Evolutionary conservation across 2,113 vertebrate genomes (phyloP).

Genomic region (Halcyon malimbica): DNA sequence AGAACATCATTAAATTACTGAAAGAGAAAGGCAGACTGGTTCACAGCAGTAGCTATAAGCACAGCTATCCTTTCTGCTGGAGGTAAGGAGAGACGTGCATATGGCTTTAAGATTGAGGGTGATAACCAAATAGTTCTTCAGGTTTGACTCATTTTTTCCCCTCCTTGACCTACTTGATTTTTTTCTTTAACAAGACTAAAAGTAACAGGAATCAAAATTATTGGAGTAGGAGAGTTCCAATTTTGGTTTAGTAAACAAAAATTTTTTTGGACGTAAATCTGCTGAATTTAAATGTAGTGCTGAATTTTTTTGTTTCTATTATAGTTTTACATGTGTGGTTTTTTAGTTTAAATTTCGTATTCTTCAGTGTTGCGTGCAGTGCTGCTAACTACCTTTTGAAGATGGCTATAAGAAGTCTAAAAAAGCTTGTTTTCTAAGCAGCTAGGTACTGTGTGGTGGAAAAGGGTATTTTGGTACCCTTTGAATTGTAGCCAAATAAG

Average conservation of each 20-base stretch:
- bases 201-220: not conserved
- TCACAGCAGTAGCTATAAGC: slow-evolving; percentile 81
- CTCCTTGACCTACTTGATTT: not conserved
- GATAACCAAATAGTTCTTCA: not conserved
- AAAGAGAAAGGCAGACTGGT: slow-evolving; percentile 91
- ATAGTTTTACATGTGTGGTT: not conserved
- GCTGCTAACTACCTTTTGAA: not conserved
- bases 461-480: not conserved
- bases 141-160: not conserved
- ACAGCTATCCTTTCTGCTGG: slow-evolving; percentile 99
- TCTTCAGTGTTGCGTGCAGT: not conserved
- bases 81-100: slow-evolving; percentile 77
- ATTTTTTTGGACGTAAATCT: not conserved
- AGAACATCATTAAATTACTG: slow-evolving; percentile 89
- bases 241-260: not conserved
- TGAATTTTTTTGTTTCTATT: not conserved
- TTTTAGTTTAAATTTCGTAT: not conserved
- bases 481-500: not conserved
- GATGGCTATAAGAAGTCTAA: not conserved
- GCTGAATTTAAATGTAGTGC: not conserved
- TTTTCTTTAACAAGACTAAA: not conserved
- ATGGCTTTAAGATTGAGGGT: not conserved
- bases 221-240: not conserved
- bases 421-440: not conserved
- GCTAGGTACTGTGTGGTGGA: not conserved